Evolutionary conservation across 2,888 invertebrate species (phyloP), one percentile per base, ranked within the genome.

Genomic region (Adela reaumurella): DNA sequence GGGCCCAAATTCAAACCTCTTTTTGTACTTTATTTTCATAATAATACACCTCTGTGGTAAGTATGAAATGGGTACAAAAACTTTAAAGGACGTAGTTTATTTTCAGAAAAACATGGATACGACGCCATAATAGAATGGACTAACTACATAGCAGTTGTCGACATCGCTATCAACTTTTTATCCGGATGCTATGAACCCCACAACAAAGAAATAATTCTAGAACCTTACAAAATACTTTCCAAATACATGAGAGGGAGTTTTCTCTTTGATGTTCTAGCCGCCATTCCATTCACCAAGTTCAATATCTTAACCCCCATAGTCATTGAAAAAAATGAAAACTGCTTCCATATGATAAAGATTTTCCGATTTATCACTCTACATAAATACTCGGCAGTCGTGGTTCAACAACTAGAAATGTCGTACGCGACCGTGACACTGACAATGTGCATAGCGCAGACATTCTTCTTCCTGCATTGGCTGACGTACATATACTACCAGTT

Each of bases 381-480:
- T 3, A 51, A 56, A 1, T 60, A 63, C 35, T 64, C 63, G 61
- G 54, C 45, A 3, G 61, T 56, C 47, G 55, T 68, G 2, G 47
- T 58, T 1, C 57, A 63, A 1, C 71, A 69, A 49, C 41, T 68
- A 1, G 56, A 58, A 2, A 48, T 67, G 2, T 61, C 65, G 0
- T 69, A 66, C 53, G 53, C 61, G 16, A 54, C 54, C 2, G 56
- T 62, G 6, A 56, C 60, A 2, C 51, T 55, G 0, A 14, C 60
- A 0, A 57, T 56, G 1, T 54, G 62, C 2, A 8, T 58, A 1
- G 41, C 57, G 3, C 55, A 58, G 45, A 46, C 59, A 0, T n/a
- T 64, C 0, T 49, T 67, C 6, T 70, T 69, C 53, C 62, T 66
- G 35, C 69, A 69, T 29, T 70, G 70, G 70, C 59, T 65, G 59